Evolutionary conservation across 1,140 invertebrate genomes (phyloP), one percentile per base, ranked within the genome.

Genomic region (Psilanteris sp.): DNA sequence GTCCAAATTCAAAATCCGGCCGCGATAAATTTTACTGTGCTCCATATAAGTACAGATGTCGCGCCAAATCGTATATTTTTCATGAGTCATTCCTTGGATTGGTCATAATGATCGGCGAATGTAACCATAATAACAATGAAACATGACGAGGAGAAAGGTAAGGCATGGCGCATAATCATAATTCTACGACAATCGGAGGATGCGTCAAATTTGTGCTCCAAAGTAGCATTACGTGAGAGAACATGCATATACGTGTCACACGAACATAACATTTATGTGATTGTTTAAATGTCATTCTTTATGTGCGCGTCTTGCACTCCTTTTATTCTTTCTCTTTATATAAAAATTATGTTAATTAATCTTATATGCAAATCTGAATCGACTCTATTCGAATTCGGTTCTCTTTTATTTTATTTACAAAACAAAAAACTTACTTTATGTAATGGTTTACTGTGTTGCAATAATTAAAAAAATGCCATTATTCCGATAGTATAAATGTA

Each of bases 21-120:
- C 52, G 43, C 43, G 39, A 66, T 59, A 59, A 64, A 73, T 73
- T 66, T 74, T 34, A 46, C 32, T 32, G 27, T 67, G 71, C 71
- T 67, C 61, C 71, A 61, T 67, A 67, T 74, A 74, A 75, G 62
- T 68, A 55, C 46, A 52, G 61, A 67, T 66, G 61, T 74, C 61
- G 54, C 44, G 71, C 34, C 22, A 48, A 61, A 67, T 52, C 54
- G 37, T 74, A 57, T 10, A 66, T 67, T 61, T 67, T 61, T 52
- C 54, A 74, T 74, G 71, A 67, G 54, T 74, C 71, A 67, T 55
- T 67, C 54, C 36, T 41, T 31, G 41, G 34, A 62, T 66, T 52
- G 57, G 57, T n/a, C 50, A 50, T 67, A 66, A 67, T 66, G 59
- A 74, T 67, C 55, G 31, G 41, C 54, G 26, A 54, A 59, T 27